Evolutionary conservation across 2,888 invertebrate species (phyloP).

Genomic region (Diloba caeruleocephala): DNA sequence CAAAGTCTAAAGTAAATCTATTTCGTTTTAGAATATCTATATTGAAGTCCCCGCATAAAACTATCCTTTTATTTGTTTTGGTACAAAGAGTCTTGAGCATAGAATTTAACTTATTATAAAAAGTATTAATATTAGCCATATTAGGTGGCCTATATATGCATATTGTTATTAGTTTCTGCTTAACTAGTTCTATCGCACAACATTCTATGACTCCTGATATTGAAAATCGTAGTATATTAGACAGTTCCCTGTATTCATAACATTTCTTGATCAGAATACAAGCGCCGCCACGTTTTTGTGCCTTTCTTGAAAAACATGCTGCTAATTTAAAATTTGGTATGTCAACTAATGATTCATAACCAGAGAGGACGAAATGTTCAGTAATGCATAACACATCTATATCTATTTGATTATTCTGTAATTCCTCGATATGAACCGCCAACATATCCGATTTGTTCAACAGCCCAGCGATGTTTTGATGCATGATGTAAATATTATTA

Average conservation of each 20-base stretch:
- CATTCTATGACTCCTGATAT: conserved; percentile 1
- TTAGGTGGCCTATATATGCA: conserved; percentile 3
- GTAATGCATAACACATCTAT: neutral
- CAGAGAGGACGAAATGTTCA: too few relatives aligned
- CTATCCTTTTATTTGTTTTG: neutral
- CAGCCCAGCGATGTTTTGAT: too few relatives aligned
- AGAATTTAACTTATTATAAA: neutral
- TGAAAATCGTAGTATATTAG: neutral
- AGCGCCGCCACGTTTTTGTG: neutral
- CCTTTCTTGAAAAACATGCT: neutral
- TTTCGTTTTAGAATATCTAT: neutral
- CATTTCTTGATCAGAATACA: neutral
- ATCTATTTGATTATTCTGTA: neutral
- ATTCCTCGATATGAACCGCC: neutral
- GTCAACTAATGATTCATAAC: neutral
- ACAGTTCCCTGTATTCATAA: neutral
- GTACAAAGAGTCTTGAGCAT: neutral
- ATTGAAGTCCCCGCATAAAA: too few relatives aligned
- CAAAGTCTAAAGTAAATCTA: neutral
- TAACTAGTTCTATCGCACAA: neutral
- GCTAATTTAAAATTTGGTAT: neutral
- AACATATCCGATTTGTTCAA: too few relatives aligned
- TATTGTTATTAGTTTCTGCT: neutral
- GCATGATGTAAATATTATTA: neutral
- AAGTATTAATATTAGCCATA: neutral